These are phyloP conservation scores for Chaetorhynchus papuensis DNA, from an alignment of 2,113 vertebrate genomes.

Conservation along the genomic window DNA sequence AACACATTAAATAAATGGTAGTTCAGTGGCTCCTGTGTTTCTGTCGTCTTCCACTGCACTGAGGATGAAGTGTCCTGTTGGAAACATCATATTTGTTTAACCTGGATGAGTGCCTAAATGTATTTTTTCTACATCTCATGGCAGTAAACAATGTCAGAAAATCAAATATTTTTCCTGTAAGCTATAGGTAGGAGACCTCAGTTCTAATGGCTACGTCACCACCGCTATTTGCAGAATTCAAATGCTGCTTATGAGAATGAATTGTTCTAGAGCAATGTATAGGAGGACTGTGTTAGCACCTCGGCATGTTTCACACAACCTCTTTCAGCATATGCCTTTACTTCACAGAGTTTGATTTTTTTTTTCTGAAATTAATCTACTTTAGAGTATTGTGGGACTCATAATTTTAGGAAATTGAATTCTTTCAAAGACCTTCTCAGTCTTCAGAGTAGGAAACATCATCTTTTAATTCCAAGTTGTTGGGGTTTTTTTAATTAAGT, in stretches of 20 bases:
- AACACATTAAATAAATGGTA: background rate
- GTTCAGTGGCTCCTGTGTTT: background rate
- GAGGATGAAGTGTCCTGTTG: background rate
- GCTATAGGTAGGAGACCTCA: background rate
- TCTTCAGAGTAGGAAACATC: background rate
- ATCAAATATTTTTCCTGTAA: background rate
- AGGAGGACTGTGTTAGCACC: background rate
- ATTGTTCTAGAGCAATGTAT: background rate
- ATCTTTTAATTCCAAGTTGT: background rate
- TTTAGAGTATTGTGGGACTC: background rate
- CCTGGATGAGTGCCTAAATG: background rate
- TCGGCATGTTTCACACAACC: background rate
- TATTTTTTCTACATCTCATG: background rate
- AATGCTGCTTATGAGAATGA: background rate
- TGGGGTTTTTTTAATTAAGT: background rate
- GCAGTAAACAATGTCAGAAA: background rate
- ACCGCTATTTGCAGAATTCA: background rate
- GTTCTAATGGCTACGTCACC: background rate
- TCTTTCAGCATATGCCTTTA: background rate
- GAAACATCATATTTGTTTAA: background rate
- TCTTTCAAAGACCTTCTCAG: background rate
- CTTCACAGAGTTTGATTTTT: background rate
- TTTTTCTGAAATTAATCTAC: background rate
- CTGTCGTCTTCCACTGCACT: background rate
- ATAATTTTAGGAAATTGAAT: background rate